A percentile compares a stretch with the other conserved stretches of the same genome.
Conservation (phyloP, 2,113 vertebrate species). For the Spea bombifrons region DNA sequence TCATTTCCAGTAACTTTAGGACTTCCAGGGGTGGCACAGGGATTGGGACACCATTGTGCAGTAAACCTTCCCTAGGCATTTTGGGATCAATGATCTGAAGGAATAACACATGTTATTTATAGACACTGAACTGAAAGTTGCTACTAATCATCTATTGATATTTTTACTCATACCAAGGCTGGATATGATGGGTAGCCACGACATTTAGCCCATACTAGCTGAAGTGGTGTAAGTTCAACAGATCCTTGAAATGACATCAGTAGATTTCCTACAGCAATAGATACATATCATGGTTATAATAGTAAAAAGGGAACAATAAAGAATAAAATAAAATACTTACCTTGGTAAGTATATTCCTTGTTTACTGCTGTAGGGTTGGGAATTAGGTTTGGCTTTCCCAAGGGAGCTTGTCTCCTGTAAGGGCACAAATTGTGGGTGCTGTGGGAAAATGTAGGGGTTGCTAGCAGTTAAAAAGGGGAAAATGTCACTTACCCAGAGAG, state of each 20-base stretch:
- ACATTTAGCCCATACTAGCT: slow-evolving; percentile 97
- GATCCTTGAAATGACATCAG: slow-evolving; percentile 77
- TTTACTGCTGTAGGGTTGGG: slow-evolving; percentile 85
- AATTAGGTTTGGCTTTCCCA: slow-evolving; percentile 91
- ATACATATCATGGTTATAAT: background rate
- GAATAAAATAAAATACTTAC: slow-evolving; percentile 62
- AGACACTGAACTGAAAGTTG: background rate
- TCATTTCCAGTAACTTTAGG: slow-evolving; percentile 85
- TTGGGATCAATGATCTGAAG: slow-evolving; percentile 91
- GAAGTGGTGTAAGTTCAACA: slow-evolving; percentile 85
- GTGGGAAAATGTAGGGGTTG: background rate
- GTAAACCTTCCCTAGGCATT: slow-evolving; percentile 91
- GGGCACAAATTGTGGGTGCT: background rate
- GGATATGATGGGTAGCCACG: slow-evolving; percentile 97
- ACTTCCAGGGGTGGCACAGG: slow-evolving; percentile 93
- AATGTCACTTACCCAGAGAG: slow-evolving; percentile 75
- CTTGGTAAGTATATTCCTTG: slow-evolving; percentile 81
- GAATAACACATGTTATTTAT: background rate
- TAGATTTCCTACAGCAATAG: slow-evolving; percentile 71
- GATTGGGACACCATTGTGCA: slow-evolving; percentile 96
- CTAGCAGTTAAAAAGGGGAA: background rate
- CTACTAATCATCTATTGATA: background rate
- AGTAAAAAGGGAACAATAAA: background rate
- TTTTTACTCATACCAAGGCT: slow-evolving; percentile 79
- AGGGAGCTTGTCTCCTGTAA: slow-evolving; percentile 68